Conservation (phyloP, 2,888 invertebrate species). For the Ochlodes sylvanus region DNA sequence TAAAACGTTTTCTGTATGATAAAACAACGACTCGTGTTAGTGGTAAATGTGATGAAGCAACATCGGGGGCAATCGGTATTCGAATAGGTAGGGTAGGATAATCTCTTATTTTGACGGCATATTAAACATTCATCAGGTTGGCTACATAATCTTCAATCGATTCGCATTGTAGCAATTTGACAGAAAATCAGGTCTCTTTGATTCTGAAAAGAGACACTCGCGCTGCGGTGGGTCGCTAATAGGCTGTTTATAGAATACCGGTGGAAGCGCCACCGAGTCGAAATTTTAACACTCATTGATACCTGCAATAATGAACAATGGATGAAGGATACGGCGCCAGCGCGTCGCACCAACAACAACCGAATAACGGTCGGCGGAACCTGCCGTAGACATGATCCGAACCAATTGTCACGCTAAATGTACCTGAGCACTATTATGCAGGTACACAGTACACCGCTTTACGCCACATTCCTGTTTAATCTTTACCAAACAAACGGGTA, state of each 20-base stretch:
- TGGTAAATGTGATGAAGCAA: no score
- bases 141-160: no score
- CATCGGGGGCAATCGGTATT: no score
- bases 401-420: constrained; percentile 43
- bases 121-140: no score
- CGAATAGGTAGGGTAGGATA: no score
- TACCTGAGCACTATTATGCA: constrained; percentile 65
- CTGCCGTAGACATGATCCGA: constrained; percentile 48
- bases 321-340: constrained; percentile 71
- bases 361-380: constrained; percentile 69
- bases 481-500: constrained; percentile 23
- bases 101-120: no score
- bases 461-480: constrained; percentile 31
- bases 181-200: no score
- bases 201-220: no score
- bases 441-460: constrained; percentile 60
- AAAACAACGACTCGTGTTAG: no score
- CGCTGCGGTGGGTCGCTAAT: neutral
- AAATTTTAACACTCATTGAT: constrained; percentile 46
- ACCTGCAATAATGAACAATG: constrained; percentile 58
- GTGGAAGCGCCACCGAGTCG: constrained; percentile 56
- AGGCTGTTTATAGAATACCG: constrained; percentile 44
- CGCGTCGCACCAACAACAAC: constrained; percentile 61
- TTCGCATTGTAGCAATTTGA: no score
- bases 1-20: no score